phyloP scores from a whole-genome alignment of 2,797 vertebrate species.

The Semaprochilodus insignis region DNA sequence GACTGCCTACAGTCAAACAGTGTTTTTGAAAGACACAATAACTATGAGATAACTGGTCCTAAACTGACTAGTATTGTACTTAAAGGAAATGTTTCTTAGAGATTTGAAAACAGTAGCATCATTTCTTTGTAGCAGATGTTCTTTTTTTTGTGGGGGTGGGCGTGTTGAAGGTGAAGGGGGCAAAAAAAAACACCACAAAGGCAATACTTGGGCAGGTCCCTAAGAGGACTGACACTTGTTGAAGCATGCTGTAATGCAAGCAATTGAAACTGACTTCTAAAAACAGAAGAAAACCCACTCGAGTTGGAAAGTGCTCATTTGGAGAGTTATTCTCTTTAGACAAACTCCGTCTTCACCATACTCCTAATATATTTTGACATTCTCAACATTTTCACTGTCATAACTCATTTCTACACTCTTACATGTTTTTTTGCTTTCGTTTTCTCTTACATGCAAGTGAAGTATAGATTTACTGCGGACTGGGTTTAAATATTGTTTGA shows the following conservation, averaged over 20 bases:
- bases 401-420: not conserved
- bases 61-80: not conserved
- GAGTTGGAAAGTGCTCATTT: conserved; percentile 51
- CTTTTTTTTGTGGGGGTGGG: not conserved
- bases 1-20: too few relatives aligned
- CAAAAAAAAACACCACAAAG: not conserved
- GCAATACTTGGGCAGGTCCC: not conserved
- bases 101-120: not conserved
- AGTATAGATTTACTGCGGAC: not conserved
- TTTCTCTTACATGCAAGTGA: not conserved
- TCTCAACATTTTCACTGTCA: conserved; percentile 22
- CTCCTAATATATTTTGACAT: conserved; percentile 62
- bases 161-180: too few relatives aligned
- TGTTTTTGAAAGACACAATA: too few relatives aligned
- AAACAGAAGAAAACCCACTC: conserved; percentile 17
- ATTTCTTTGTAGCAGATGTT: not conserved
- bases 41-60: not conserved
- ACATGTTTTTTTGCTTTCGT: not conserved
- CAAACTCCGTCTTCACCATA: conserved; percentile 55
- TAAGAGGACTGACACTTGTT: conserved; percentile 56
- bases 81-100: too few relatives aligned
- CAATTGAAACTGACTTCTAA: not conserved
- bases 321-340: conserved; percentile 61
- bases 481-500: not conserved
- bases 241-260: conserved; percentile 43